Evolutionary conservation across 2,888 invertebrate species (phyloP).

Genomic region (Quadroppia sp.): DNA sequence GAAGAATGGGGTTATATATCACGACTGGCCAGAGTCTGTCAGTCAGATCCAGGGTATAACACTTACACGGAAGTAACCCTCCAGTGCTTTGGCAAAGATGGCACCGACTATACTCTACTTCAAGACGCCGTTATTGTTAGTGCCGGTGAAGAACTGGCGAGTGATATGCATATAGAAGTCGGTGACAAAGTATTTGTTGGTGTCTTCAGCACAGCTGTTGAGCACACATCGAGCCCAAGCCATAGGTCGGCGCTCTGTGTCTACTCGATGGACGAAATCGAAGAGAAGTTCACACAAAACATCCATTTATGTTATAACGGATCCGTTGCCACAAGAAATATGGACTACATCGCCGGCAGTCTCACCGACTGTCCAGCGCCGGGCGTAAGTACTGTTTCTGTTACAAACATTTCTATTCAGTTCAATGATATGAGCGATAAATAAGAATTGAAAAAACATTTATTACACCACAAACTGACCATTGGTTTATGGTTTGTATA

Average conservation of each 20-base stretch:
- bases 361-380: conserved; percentile 85
- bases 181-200: conserved; percentile 78
- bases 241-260: conserved; percentile 82
- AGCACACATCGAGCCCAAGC: conserved; percentile 45
- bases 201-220: conserved; percentile 61
- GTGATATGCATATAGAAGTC: conserved; percentile 66
- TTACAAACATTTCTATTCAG: too few relatives aligned
- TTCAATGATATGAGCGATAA: too few relatives aligned
- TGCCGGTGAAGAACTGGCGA: conserved; percentile 70
- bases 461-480: too few relatives aligned
- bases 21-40: conserved; percentile 85
- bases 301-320: conserved; percentile 97
- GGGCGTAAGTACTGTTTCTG: conserved; percentile 59
- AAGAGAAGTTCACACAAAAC: conserved; percentile 89
- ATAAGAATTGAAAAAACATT: too few relatives aligned
- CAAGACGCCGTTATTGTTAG: conserved; percentile 85
- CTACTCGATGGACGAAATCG: conserved; percentile 82
- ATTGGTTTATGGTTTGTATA: too few relatives aligned
- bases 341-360: conserved; percentile 84
- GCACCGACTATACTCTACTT: conserved; percentile 72
- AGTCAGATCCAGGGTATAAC: conserved; percentile 89
- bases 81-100: conserved; percentile 69
- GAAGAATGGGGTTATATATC: conserved; percentile 87
- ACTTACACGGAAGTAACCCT: conserved; percentile 95
- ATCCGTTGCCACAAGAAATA: conserved; percentile 81